phyloP scores from a whole-genome alignment of 2,888 invertebrate genomes.

The Stenurella melanura region DNA sequence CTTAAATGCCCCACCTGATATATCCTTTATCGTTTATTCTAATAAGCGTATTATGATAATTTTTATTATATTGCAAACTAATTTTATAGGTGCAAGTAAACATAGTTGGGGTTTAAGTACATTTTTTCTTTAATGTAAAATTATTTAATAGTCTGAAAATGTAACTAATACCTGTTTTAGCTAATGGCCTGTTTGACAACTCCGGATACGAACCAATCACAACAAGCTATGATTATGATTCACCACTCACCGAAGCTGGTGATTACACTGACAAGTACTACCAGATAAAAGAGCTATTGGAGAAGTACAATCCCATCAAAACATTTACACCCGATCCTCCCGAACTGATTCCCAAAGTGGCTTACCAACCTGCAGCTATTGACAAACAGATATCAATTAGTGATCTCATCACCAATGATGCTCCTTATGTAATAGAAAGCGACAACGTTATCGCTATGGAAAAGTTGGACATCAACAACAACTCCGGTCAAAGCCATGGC shows the following conservation, averaged over 20 bases:
- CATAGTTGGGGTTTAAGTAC: too few species aligned
- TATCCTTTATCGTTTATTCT: too few species aligned
- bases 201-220: conserved; percentile 68
- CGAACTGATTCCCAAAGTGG: conserved; percentile 82
- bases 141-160: too few species aligned
- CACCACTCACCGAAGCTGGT: conserved; percentile 90
- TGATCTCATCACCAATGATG: conserved; percentile 49
- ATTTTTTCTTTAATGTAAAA: too few species aligned
- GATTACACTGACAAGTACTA: conserved; percentile 87
- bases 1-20: too few species aligned
- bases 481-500: conserved; percentile 76
- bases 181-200: conserved; percentile 45
- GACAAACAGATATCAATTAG: conserved; percentile 56
- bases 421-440: conserved; percentile 46
- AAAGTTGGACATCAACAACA: conserved; percentile 66
- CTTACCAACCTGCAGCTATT: conserved; percentile 74
- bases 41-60: too few species aligned
- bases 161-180: conserved; percentile 16
- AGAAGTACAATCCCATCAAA: conserved; percentile 65
- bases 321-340: conserved; percentile 79
- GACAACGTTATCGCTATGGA: conserved; percentile 65
- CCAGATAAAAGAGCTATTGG: conserved; percentile 76
- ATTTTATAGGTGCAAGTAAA: too few species aligned
- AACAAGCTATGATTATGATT: conserved; percentile 86
- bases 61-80: too few species aligned